Conservation (phyloP, 2,888 invertebrate genomes). For the Leistus spinibarbis region DNA sequence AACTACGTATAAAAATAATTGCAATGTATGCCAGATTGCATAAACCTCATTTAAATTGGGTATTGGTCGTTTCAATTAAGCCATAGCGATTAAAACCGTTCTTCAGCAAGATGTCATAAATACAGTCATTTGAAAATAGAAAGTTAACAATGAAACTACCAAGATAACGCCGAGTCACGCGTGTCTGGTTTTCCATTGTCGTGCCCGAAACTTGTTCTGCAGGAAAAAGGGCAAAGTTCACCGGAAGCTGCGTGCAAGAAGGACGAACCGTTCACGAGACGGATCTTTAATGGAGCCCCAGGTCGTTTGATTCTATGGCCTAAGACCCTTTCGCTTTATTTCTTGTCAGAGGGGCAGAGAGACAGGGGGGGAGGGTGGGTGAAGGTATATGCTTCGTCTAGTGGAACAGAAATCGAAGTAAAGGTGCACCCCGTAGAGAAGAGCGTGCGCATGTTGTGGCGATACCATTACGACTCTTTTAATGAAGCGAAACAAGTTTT, state of each 20-base stretch:
- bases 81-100: neutral
- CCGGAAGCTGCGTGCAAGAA: conserved; percentile 22
- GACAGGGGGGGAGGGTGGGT: neutral
- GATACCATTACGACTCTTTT: conserved; percentile 31
- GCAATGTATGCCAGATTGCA: too few species aligned
- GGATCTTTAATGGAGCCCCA: conserved; percentile 38
- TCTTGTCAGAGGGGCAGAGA: conserved; percentile 2
- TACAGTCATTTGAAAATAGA: neutral
- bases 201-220: neutral
- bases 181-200: neutral
- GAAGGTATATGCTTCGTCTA: neutral
- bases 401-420: neutral
- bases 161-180: neutral
- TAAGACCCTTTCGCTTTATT: conserved; percentile 35
- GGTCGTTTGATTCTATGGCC: conserved; percentile 40
- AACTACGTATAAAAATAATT: too few species aligned
- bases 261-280: conserved; percentile 26
- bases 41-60: too few species aligned
- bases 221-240: conserved; percentile 20
- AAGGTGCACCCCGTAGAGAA: neutral
- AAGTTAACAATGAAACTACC: neutral
- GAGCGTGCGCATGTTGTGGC: conserved; percentile 28
- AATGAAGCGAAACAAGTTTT: conserved; percentile 37
- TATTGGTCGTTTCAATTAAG: too few species aligned
- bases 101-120: neutral